These are phyloP conservation scores for Dipodomys spectabilis DNA, from an alignment of 2,113 vertebrate genomes.

Conservation along the genomic window DNA sequence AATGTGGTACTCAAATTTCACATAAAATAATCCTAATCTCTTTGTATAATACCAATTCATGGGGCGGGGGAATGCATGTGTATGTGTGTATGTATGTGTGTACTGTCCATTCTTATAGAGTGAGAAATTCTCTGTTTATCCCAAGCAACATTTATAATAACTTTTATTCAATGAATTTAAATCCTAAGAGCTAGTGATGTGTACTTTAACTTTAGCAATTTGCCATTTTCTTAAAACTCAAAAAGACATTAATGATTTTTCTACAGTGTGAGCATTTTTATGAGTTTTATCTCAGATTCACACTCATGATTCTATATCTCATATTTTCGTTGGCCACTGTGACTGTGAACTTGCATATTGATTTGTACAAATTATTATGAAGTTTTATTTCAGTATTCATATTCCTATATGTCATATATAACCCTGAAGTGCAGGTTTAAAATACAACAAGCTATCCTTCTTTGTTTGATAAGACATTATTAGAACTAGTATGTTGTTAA, in stretches of 20 bases:
- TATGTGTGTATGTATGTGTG: not conserved
- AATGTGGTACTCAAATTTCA: not conserved
- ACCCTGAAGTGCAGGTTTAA: not conserved
- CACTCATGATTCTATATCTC: not conserved
- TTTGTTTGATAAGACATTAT: not conserved
- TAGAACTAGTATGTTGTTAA: not conserved
- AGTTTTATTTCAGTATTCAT: not conserved
- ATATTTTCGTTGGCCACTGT: not conserved
- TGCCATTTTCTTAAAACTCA: too few species aligned
- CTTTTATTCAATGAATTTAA: not conserved
- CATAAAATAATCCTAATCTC: not conserved
- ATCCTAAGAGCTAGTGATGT: not conserved
- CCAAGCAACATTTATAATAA: not conserved
- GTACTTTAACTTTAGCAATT: too few species aligned
- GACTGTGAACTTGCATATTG: not conserved
- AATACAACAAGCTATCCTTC: not conserved
- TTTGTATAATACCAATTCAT: not conserved
- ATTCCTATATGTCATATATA: not conserved
- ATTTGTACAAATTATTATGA: not conserved
- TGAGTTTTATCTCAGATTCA: not conserved
- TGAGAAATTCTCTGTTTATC: not conserved
- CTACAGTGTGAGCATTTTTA: too few species aligned
- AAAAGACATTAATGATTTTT: too few species aligned
- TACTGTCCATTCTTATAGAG: not conserved
- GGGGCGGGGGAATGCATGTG: rapidly evolving